These are phyloP conservation scores for Acleris laterana DNA, from an alignment of 2,888 invertebrate genomes.

Conservation along the genomic window DNA sequence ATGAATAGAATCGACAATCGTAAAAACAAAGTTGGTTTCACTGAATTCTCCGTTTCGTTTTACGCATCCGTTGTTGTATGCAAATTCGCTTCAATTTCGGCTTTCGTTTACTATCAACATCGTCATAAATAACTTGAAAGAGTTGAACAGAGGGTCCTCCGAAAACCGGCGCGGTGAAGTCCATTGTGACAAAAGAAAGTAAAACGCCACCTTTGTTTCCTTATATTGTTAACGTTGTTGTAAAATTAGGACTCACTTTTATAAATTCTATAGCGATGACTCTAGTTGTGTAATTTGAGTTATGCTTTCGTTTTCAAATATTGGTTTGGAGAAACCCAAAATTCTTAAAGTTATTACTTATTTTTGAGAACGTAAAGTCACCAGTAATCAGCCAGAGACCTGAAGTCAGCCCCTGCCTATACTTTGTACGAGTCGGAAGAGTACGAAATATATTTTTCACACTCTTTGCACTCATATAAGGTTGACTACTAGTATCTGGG, in stretches of 20 bases:
- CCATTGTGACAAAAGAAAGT: conserved; percentile 48
- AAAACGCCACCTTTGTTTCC: conserved; percentile 40
- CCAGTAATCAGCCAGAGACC: no score
- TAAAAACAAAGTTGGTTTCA: conserved; percentile 43
- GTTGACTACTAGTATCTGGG: no score
- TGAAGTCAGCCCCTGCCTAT: no score
- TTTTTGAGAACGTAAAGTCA: no score
- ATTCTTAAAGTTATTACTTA: background rate
- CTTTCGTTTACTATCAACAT: conserved; percentile 58
- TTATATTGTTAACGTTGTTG: conserved; percentile 37
- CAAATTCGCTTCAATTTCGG: conserved; percentile 65
- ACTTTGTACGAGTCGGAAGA: no score
- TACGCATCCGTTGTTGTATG: conserved; percentile 68
- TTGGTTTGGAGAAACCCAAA: conserved; percentile 6
- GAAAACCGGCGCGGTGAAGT: conserved; percentile 44
- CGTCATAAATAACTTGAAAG: conserved; percentile 58
- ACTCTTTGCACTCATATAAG: no score
- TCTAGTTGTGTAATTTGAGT: conserved; percentile 15
- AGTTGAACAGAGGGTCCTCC: conserved; percentile 46
- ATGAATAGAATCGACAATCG: conserved; percentile 50
- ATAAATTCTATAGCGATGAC: conserved; percentile 26
- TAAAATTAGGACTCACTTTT: conserved; percentile 29
- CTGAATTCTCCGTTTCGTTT: conserved; percentile 40
- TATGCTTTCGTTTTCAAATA: conserved; percentile 16
- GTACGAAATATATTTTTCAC: no score